phyloP scores from a whole-genome alignment of 2,797 vertebrate genomes.

The Alectoris magna region DNA sequence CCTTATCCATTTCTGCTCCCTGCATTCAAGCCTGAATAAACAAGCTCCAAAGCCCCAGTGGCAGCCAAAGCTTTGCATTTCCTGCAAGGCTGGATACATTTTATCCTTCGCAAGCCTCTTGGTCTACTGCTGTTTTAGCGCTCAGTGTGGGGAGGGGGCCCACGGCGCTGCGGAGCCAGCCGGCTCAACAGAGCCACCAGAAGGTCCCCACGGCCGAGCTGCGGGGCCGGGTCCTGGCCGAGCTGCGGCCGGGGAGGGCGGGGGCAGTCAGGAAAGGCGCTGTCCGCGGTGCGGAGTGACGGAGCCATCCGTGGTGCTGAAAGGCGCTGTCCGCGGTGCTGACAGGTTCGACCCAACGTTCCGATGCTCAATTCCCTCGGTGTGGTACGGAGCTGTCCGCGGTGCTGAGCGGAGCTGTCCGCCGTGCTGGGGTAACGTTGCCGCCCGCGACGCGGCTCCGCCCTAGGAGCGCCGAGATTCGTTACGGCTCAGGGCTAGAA shows the following conservation, averaged over 20 bases:
- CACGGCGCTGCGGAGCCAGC: background rate
- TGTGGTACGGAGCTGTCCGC: background rate
- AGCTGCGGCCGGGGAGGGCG: background rate
- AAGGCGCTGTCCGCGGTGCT: background rate
- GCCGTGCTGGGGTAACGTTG: rapidly evolving
- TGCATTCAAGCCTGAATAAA: background rate
- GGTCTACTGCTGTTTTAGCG: background rate
- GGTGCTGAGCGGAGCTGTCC: background rate
- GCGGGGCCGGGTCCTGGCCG: too few species aligned
- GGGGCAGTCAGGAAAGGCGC: background rate
- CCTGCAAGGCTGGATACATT: background rate
- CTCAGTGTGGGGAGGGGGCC: background rate
- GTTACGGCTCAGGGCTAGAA: background rate
- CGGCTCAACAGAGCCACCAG: background rate
- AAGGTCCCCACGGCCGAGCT: too few species aligned
- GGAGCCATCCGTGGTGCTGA: background rate
- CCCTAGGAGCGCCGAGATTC: background rate
- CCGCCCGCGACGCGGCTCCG: rapidly evolving
- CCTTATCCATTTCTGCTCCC: background rate
- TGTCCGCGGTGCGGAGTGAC: background rate
- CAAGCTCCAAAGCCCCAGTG: background rate
- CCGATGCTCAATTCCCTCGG: background rate
- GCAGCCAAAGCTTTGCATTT: background rate
- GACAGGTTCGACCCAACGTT: background rate
- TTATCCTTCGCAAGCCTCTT: background rate